phyloP scores from a whole-genome alignment of 2,797 vertebrate genomes.

The Toxotes lorentzi region DNA sequence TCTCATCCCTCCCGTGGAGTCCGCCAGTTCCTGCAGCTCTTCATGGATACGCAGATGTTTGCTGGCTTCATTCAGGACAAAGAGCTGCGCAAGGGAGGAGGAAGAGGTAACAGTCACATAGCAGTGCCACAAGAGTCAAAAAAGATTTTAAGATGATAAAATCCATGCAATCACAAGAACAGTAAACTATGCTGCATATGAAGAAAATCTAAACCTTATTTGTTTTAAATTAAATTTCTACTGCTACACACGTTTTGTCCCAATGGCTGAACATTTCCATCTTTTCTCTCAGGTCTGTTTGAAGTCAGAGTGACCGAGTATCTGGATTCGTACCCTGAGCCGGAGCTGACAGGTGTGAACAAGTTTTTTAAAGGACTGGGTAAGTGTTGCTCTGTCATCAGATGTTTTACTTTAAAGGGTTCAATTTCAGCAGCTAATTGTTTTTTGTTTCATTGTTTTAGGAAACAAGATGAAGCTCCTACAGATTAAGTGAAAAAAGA shows the following conservation, averaged over 20 bases:
- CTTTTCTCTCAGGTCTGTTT: slow-evolving; percentile 90
- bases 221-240: background rate
- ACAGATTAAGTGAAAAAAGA: slow-evolving; percentile 83
- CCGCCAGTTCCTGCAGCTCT: slow-evolving; percentile 94
- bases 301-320: slow-evolving; percentile 92
- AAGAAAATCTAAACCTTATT: background rate
- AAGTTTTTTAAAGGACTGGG: slow-evolving; percentile 95
- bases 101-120: slow-evolving; percentile 84
- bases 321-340: slow-evolving; percentile 90
- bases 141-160: background rate
- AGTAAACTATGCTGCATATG: background rate
- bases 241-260: background rate
- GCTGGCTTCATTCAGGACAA: slow-evolving; percentile 97
- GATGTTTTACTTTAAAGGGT: background rate
- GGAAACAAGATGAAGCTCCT: slow-evolving; percentile 88
- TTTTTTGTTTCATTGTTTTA: slow-evolving; percentile 55
- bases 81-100: slow-evolving; percentile 91
- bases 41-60: slow-evolving; percentile 99
- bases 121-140: background rate
- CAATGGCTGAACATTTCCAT: background rate
- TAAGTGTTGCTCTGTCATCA: slow-evolving; percentile 71
- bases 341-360: slow-evolving; percentile 92
- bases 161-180: background rate
- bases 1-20: slow-evolving; percentile 91
- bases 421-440: slow-evolving; percentile 17